Evolutionary conservation across 2,113 vertebrate species (phyloP), one percentile per base, ranked within the genome.

Genomic region (Neodontobutis hainanensis): DNA sequence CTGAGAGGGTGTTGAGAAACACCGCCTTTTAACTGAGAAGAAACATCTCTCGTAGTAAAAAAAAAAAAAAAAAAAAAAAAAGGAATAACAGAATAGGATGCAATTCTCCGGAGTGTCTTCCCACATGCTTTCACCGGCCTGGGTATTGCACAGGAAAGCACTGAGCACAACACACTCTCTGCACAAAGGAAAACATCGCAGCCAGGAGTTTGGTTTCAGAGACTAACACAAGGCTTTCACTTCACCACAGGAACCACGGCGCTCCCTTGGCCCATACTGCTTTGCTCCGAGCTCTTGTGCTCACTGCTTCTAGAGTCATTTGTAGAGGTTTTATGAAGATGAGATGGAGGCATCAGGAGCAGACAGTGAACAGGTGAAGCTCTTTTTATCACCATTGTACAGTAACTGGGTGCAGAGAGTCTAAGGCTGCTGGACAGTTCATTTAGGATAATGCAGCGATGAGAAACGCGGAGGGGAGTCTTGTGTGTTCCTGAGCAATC

Each of bases 1-100:
- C 67, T 85, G 88, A 88, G 87, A 89, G 77, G 63, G 80, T 61
- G 81, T 83, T 80, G 79, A 70, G 83, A 91, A 88, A 90, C 76
- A 83, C 64, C 76, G 79, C 70, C 85, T 91, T 90, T 92, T 88
- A 90, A 91, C 77, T 78, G 82, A 85, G 84, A 89, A 83, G 81
- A 87, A 90, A 90, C 84, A 83, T 78, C 73, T 76, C 77, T 69
- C 61, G 68, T 71, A 70, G 61, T 36, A 60, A 62, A 62, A 75
- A 62, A 68, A 74, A 70, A 85, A 62, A 62, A 75, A 62, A 68
- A 74, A 70, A 85, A 58, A 75, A 64, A 79, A 61, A 77, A 73
- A 27, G 55, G 72, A 75, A 90, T 85, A 88, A 89, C 84, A 87
- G 88, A 88, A 89, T 85, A 83, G 84, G 83, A 85, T 81, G 75